These are phyloP conservation scores for Tachysurus fulvidraco DNA, from an alignment of 2,113 vertebrate species.

Conservation along the genomic window DNA sequence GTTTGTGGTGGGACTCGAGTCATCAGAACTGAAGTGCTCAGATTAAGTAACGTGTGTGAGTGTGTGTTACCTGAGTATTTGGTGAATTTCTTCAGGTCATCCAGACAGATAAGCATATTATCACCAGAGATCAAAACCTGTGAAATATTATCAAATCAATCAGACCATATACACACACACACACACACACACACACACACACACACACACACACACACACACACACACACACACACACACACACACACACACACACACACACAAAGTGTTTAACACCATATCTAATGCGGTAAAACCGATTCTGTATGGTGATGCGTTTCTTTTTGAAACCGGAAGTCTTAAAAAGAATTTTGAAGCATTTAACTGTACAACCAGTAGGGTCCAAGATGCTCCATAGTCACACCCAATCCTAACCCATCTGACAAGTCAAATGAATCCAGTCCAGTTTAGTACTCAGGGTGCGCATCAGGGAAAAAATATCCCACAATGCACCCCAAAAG, in stretches of 20 bases:
- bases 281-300: not conserved
- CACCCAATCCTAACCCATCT: no score
- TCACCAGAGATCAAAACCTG: constrained; percentile 97
- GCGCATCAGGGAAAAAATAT: no score
- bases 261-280: no score
- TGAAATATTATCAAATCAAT: not conserved
- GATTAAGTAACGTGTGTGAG: constrained; percentile 13
- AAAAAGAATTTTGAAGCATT: no score
- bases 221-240: no score
- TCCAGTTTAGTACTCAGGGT: no score
- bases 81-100: constrained; percentile 95
- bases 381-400: not conserved
- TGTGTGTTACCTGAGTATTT: constrained; percentile 88
- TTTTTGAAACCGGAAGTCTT: not conserved
- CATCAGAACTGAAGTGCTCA: not conserved
- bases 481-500: no score
- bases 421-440: no score
- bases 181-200: not conserved
- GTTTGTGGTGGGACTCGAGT: not conserved
- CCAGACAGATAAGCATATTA: constrained; percentile 91
- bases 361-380: no score
- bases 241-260: no score
- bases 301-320: not conserved
- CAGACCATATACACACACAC: no score
- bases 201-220: no score